Evolutionary conservation across 2,888 invertebrate species (phyloP), one percentile per base, ranked within the genome.

Genomic region (Caenorhabditis drosophilae): DNA sequence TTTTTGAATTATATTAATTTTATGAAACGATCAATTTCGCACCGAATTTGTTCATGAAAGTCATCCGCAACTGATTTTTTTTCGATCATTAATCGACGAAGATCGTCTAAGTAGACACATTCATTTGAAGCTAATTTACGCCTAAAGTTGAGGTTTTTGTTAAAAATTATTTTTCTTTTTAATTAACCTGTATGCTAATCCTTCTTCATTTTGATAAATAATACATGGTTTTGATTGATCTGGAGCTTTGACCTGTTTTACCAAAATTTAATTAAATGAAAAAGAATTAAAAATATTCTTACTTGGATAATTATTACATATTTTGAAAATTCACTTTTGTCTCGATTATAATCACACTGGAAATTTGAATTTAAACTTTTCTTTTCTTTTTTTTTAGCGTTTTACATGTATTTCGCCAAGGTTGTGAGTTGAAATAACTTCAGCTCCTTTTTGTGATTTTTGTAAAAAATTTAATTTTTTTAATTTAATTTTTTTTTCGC

Each of bases 141-240:
- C 20, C 63, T 58, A 36, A 15, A 53, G 54, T 2, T 26, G 20
- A 6, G 22, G 26, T 26, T 25, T 26, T 7, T 41, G 18, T 26
- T 9, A 31, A 26, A 31, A 11, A 18, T 34, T n/a, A 27, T 38
- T n/a, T 26, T 27, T 6, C 16, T 2, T 12, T 15, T 18, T 15
- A 41, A 26, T 35, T 23, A 25, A 57, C 62, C 62, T 26, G 41
- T 64, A 64, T 2, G 47, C 63, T 7, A 64, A 45, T 16, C 63
- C 63, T 41, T 64, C 63, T 18, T 64, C 63, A 23, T 64, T 64
- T 31, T 64, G 63, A 20, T 52, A 64, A 4, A 64, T 53, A 1
- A 54, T 31, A 3, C 54, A 57, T 15, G 52, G 52, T 12, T 36
- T 18, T 1, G 48, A 34, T 18, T 36, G 18, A 15, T 56, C 44